Percentiles rank a stretch among this genome's conserved stretches.
These are phyloP conservation scores for Cynoglossus semilaevis DNA, from an alignment of 2,113 vertebrate genomes.

Conservation along the genomic window DNA sequence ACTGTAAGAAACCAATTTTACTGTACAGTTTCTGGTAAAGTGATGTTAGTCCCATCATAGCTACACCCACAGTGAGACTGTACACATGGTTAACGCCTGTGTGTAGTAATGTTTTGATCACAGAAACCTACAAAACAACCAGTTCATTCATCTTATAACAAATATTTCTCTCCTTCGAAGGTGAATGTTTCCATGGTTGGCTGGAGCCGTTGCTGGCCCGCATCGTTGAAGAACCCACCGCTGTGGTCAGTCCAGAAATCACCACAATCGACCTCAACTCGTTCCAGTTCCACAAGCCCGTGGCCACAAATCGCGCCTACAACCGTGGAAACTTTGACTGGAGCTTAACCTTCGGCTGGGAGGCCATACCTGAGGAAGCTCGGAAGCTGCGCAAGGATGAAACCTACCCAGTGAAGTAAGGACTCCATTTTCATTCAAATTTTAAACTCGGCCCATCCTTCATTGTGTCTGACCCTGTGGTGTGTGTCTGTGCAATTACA, in stretches of 20 bases:
- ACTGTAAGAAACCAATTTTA: conserved; percentile 82
- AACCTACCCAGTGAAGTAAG: conserved; percentile 92
- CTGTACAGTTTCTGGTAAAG: no score
- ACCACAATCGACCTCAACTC: conserved; percentile 87
- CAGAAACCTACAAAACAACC: neutral
- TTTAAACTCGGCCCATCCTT: neutral
- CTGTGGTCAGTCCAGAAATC: conserved; percentile 93
- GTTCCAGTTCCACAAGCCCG: conserved; percentile 87
- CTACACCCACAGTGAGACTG: no score
- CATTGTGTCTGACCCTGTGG: neutral
- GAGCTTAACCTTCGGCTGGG: conserved; percentile 93
- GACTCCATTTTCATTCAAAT: neutral
- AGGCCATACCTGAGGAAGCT: conserved; percentile 78
- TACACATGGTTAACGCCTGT: no score
- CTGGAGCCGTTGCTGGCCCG: conserved; percentile 89
- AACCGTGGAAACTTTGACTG: conserved; percentile 97
- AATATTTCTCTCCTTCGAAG: conserved; percentile 59
- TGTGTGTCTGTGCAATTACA: conserved; percentile 51
- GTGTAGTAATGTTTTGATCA: no score
- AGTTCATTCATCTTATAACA: neutral
- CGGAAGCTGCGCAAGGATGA: conserved; percentile 86
- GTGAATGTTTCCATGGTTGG: conserved; percentile 96
- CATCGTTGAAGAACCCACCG: conserved; percentile 88
- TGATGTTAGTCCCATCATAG: no score
- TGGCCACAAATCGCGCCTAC: conserved; percentile 74